Conservation (phyloP, 2,113 vertebrate species). For the Rhagologus leucostigma region DNA sequence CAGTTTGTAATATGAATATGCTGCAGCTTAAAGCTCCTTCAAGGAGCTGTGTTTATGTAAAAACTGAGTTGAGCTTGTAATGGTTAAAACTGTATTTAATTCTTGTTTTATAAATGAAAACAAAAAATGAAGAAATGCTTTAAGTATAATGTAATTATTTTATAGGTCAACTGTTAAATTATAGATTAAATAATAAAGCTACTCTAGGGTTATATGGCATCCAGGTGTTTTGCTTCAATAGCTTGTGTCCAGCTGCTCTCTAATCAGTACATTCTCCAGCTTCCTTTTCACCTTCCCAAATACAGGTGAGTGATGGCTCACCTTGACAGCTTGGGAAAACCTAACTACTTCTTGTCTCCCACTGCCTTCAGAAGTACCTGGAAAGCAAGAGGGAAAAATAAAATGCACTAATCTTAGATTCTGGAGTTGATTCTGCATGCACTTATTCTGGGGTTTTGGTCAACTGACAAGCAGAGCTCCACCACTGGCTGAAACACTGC, state of each 20-base stretch:
- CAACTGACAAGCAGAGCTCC: not conserved
- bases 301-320: not conserved
- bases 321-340: not conserved
- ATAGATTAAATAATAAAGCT: slow-evolving; percentile 82
- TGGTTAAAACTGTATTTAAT: slow-evolving; percentile 79
- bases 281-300: not conserved
- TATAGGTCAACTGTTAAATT: slow-evolving; percentile 80
- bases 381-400: not conserved
- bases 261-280: not conserved
- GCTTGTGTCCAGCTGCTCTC: not conserved
- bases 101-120: slow-evolving; percentile 78
- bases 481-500: not conserved
- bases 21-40: slow-evolving; percentile 67
- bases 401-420: not conserved
- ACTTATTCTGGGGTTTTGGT: not conserved
- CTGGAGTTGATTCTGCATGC: not conserved
- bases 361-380: not conserved
- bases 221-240: slow-evolving; percentile 43
- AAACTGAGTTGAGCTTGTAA: slow-evolving; percentile 72
- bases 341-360: not conserved
- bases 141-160: slow-evolving; percentile 83
- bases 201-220: slow-evolving; percentile 68
- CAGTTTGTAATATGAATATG: slow-evolving; percentile 59
- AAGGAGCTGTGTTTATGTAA: slow-evolving; percentile 63
- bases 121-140: slow-evolving; percentile 74